Evolutionary conservation across 2,113 vertebrate species (phyloP), one percentile per base, ranked within the genome.

Genomic region (Diglossa brunneiventris): DNA sequence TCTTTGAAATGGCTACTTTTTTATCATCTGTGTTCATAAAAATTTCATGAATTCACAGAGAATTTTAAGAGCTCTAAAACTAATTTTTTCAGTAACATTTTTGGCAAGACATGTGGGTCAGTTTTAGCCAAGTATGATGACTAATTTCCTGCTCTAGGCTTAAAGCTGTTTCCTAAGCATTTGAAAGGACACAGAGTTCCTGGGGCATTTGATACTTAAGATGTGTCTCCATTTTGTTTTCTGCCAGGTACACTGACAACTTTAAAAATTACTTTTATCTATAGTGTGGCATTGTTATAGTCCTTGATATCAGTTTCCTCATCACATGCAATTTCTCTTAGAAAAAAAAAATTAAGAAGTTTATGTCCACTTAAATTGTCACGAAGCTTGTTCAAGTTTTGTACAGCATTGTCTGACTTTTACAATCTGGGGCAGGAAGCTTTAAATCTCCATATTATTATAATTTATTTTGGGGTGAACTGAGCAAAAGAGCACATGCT

Each of bases 121-220:
- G 7, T 86, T 94, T 86, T 86, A 89, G 44, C 78, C 69, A 92
- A 95, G 74, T 58, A 13, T 11, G 10, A 79, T 95, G 91, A 94
- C 49, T 95, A 66, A 97, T 91, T 95, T 95, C 91, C 91, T 69
- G 24, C 28, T 82, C 33, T 76, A 69, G 42, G 16, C 46, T 84
- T 76, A 37, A 85, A 88, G 20, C 31, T 64, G 6, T 87, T 94
- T 92, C 56, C 46, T 79, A 49, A 75, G 66, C 37, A 49, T 24
- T 85, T 87, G n/a, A 49, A 84, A 91, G 49, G 66, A 87, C 74
- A 50, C 10, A 33, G 17, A 61, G 52, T 73, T 73, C 89, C 70
- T 79, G 21, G 21, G 61, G 49, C 46, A 31, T 61, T 92, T 50
- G 37, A 66, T 46, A 49, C 0, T 2, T 64, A 21, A 82, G 63